Conservation (phyloP, 2,888 invertebrate species). For the Malacosoma neustria region DNA sequence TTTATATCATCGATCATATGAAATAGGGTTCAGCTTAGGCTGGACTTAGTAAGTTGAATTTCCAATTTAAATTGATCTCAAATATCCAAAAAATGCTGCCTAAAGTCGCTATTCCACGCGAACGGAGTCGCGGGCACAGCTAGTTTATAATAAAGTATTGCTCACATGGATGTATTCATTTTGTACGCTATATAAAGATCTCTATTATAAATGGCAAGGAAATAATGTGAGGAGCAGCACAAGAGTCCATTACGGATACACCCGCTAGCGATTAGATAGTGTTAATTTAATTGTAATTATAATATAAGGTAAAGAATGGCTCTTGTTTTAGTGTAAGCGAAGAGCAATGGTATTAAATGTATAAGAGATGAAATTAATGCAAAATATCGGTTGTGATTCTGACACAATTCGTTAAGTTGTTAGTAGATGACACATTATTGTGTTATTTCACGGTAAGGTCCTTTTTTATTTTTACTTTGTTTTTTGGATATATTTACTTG, state of each 20-base stretch:
- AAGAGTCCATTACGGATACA: slow-evolving; percentile 60
- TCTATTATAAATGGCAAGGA: slow-evolving; percentile 42
- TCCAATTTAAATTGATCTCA: too few relatives aligned
- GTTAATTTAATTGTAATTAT: slow-evolving; percentile 71
- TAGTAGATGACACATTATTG: slow-evolving; percentile 57
- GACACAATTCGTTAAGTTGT: slow-evolving; percentile 74
- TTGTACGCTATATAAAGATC: slow-evolving; percentile 27
- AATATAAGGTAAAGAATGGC: slow-evolving; percentile 67
- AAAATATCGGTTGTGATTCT: slow-evolving; percentile 75
- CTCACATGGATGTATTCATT: slow-evolving; percentile 24
- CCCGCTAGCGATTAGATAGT: slow-evolving; percentile 71
- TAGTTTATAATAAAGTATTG: too few relatives aligned
- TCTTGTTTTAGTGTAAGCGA: slow-evolving; percentile 72
- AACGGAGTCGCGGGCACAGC: too few relatives aligned
- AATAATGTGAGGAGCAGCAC: slow-evolving; percentile 42
- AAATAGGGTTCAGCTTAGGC: too few relatives aligned
- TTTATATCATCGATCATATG: too few relatives aligned
- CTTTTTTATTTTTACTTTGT: slow-evolving; percentile 46
- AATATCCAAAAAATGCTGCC: too few relatives aligned
- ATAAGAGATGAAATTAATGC: slow-evolving; percentile 71
- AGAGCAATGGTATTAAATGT: slow-evolving; percentile 73
- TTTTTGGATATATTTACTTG: slow-evolving; percentile 63
- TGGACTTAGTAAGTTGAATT: too few relatives aligned
- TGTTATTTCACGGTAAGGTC: slow-evolving; percentile 58
- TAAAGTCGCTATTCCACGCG: too few relatives aligned